phyloP scores from a whole-genome alignment of 2,888 invertebrate genomes.

The Phymatocera aterrima region DNA sequence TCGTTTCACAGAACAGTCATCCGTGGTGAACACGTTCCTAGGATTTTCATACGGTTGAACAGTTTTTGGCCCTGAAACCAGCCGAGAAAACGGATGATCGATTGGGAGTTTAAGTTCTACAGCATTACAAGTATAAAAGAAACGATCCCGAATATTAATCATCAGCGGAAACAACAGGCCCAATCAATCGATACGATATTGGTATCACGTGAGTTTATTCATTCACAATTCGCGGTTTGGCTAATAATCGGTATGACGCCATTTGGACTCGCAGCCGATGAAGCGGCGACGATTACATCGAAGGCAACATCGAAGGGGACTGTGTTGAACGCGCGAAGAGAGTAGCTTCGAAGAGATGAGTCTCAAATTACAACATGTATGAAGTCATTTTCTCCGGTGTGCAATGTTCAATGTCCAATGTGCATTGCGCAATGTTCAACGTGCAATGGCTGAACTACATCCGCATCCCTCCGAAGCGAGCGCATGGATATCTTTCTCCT shows the following conservation, averaged over 20 bases:
- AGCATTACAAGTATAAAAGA: too few relatives aligned
- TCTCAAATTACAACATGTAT: background rate
- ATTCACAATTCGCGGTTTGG: background rate
- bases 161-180: too few relatives aligned
- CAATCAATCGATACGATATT: too few relatives aligned
- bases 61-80: too few relatives aligned
- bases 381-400: background rate
- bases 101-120: too few relatives aligned
- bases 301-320: background rate
- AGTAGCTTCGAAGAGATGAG: conserved; percentile 16
- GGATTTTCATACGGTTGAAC: too few relatives aligned
- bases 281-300: conserved; percentile 36
- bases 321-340: conserved; percentile 38
- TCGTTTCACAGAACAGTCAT: too few relatives aligned
- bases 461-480: too few relatives aligned
- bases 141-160: too few relatives aligned
- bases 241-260: conserved; percentile 59
- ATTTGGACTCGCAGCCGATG: conserved; percentile 42
- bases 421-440: background rate
- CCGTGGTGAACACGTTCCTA: too few relatives aligned
- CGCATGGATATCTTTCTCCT: background rate
- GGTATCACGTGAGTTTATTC: too few relatives aligned
- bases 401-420: background rate
- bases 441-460: background rate
- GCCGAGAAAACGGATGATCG: too few relatives aligned